A percentile compares a stretch with the other conserved stretches of the same genome.
These are phyloP conservation scores for Percina caprodes DNA, from an alignment of 2,113 vertebrate species.

Conservation along the genomic window DNA sequence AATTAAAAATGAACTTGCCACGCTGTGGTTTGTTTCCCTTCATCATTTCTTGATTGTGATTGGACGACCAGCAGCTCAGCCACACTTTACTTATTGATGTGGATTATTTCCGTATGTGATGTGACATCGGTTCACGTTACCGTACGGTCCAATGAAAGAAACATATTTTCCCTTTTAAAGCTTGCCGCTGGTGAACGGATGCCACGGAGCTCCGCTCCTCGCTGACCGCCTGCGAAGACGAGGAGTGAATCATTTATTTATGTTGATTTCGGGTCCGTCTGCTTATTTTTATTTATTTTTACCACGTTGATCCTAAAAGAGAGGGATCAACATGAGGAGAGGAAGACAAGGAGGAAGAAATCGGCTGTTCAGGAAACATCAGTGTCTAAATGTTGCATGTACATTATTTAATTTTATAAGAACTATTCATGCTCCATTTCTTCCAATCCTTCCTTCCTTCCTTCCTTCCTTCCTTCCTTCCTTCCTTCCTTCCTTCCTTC, in stretches of 20 bases:
- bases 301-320: neutral
- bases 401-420: neutral
- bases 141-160: neutral
- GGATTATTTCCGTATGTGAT: conserved; percentile 22
- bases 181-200: neutral
- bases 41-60: neutral
- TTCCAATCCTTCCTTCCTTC: neutral
- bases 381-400: neutral
- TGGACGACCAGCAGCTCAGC: conserved; percentile 3
- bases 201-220: neutral
- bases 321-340: neutral
- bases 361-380: neutral
- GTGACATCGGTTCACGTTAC: conserved; percentile 31
- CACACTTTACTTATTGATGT: conserved; percentile 30
- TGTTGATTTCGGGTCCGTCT: neutral
- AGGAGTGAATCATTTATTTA: conserved; percentile 28
- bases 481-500: neutral
- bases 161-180: conserved; percentile 44
- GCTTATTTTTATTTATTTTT: neutral
- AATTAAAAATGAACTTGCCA: neutral
- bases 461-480: neutral
- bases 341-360: neutral
- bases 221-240: neutral
- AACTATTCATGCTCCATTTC: neutral
- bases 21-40: neutral